Percentiles rank a stretch among this genome's conserved stretches.
phyloP scores from a whole-genome alignment of 1,140 invertebrate species.

The Ridgeia piscesae region DNA sequence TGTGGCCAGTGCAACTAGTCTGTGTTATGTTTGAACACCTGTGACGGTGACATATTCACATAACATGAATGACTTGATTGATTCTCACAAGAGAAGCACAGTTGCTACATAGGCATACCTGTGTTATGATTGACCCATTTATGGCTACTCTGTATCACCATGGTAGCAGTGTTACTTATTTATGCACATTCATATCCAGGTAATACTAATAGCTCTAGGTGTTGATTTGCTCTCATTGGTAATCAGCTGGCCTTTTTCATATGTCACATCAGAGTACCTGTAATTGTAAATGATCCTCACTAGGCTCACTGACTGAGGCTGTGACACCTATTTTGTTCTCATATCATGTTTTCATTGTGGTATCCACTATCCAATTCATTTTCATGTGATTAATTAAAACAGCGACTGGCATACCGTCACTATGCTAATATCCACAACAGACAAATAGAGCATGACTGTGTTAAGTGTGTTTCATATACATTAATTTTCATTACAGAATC shows the following conservation, averaged over 20 bases:
- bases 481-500: too few relatives aligned
- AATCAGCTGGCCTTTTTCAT: neutral
- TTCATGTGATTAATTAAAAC: neutral
- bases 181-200: neutral
- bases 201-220: neutral
- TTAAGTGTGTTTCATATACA: too few relatives aligned
- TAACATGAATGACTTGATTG: too few relatives aligned
- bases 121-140: neutral
- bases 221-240: neutral
- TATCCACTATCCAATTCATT: neutral
- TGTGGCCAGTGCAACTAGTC: neutral
- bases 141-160: neutral
- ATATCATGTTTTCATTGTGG: neutral
- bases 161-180: neutral
- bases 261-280: neutral
- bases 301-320: too few relatives aligned
- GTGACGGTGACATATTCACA: neutral
- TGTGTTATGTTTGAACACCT: neutral
- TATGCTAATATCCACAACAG: neutral
- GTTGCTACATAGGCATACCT: neutral
- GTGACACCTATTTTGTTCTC: neutral
- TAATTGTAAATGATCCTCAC: neutral
- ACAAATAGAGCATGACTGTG: neutral
- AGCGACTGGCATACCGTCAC: too few relatives aligned
- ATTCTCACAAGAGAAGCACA: neutral